Percentiles rank a stretch among this genome's conserved stretches.
Evolutionary conservation across 1,140 invertebrate genomes (phyloP).

Genomic region (Drosophila erecta): DNA sequence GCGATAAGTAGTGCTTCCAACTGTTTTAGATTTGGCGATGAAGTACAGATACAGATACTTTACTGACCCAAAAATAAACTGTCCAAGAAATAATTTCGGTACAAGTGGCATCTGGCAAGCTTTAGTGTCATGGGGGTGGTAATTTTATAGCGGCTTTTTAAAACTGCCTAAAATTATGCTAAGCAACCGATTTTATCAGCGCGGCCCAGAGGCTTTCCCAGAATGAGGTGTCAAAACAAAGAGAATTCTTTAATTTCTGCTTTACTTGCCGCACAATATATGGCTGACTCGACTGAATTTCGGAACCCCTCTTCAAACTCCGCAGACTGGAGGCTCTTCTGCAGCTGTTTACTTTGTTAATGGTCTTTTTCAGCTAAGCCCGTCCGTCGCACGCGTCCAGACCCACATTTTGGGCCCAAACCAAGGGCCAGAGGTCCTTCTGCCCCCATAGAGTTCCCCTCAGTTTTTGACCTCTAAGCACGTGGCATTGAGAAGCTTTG

Average conservation of each 20-base stretch:
- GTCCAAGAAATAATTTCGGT: slow-evolving; percentile 6
- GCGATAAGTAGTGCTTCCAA: slow-evolving; percentile 22
- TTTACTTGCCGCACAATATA: slow-evolving; percentile 19
- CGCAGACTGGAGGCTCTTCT: slow-evolving; percentile 52
- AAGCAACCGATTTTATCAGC: slow-evolving; percentile 25
- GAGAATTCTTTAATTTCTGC: slow-evolving; percentile 59
- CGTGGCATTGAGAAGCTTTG: slow-evolving; percentile 62
- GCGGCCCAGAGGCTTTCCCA: not conserved
- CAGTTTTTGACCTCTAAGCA: slow-evolving; percentile 73
- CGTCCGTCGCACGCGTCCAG: slow-evolving; percentile 55
- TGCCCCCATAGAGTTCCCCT: slow-evolving; percentile 58
- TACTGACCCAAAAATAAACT: slow-evolving; percentile 24
- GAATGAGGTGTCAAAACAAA: slow-evolving; percentile 71
- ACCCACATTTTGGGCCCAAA: not conserved
- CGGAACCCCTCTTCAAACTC: slow-evolving; percentile 32
- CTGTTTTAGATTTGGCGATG: not conserved
- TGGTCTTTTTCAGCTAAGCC: slow-evolving; percentile 80
- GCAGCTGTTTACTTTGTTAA: slow-evolving; percentile 83
- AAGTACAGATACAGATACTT: not conserved
- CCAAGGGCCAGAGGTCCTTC: slow-evolving; percentile 7
- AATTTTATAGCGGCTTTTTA: slow-evolving; percentile 37
- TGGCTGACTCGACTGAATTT: slow-evolving; percentile 64
- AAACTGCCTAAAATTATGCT: slow-evolving; percentile 44
- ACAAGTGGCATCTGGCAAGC: not conserved
- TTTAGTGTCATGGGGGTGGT: not conserved